phyloP scores from a whole-genome alignment of 1,140 invertebrate genomes.

The Cydia fagiglandana region DNA sequence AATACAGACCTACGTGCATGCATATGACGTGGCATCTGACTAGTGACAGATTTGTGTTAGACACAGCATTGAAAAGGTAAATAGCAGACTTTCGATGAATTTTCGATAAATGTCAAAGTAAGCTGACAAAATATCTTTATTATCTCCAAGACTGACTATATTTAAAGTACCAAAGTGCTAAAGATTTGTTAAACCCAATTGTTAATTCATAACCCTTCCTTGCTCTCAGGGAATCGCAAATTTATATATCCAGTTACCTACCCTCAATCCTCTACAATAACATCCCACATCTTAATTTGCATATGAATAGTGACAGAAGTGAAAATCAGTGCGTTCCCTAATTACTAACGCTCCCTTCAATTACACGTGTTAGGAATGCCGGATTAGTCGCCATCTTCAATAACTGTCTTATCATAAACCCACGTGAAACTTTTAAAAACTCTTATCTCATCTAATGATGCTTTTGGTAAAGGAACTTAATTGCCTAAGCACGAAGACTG shows the following conservation, averaged over 20 bases:
- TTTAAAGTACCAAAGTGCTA: background rate
- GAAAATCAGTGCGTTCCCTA: constrained; percentile 33
- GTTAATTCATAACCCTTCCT: constrained; percentile 1
- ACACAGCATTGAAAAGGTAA: too few relatives aligned
- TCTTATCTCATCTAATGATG: background rate
- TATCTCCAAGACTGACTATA: background rate
- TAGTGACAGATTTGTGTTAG: too few relatives aligned
- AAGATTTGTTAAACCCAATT: background rate
- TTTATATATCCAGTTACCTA: constrained; percentile 13
- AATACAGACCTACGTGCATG: too few relatives aligned
- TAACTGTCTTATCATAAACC: constrained; percentile 35
- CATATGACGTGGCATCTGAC: too few relatives aligned
- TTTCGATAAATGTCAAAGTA: too few relatives aligned
- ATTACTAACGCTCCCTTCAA: constrained; percentile 39
- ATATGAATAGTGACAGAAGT: constrained; percentile 8
- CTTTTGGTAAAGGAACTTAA: background rate
- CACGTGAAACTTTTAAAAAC: constrained; percentile 33
- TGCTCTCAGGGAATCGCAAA: background rate
- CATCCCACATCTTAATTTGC: constrained; percentile 8
- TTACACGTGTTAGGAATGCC: constrained; percentile 48
- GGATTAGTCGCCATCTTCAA: constrained; percentile 40
- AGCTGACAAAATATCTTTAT: too few relatives aligned
- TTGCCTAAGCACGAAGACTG: background rate
- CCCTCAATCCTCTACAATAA: constrained; percentile 1
- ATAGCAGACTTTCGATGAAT: too few relatives aligned